Evolutionary conservation across 2,113 vertebrate species (phyloP), one percentile per base, ranked within the genome.

Genomic region (Oreocharis arfaki): DNA sequence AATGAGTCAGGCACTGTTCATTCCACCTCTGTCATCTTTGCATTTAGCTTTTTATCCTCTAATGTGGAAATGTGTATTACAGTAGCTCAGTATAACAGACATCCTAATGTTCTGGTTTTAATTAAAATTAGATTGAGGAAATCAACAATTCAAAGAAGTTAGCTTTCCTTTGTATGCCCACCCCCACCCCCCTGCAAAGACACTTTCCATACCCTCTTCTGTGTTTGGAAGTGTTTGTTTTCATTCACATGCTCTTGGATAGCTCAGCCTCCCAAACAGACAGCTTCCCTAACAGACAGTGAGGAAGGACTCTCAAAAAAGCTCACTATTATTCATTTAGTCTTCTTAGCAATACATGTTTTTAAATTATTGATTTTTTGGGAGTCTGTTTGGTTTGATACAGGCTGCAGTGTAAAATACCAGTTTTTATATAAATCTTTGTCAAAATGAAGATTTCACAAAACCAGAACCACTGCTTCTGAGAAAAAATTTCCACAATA

Each of bases 111-210:
- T 92, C 90, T 96, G 96, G 1, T 84, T 94, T 91, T 94, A 96
- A 96, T 97, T 96, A 95, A 94, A 91, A 86, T 70, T 88, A 70
- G 50, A 87, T 89, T 67, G 76, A 90, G 94, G 86, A 95, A 96
- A 94, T 97, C 93, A 94, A 88, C 88, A 92, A 82, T 89, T 94
- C 90, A 89, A 92, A 94, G 80, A 90, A 91, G 79, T 63, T 83
- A 63, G 65, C 41, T 95, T 80, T 60, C 90, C 47, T 71, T 90
- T 80, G 60, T 84, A 32, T 42, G 15, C n/a, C 13, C 10, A 7
- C 9, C 32, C 20, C 28, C 30, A 35, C 23, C 11, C 22, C 18
- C 28, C 39, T 3, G 2, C 56, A 53, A 67, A 81, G 83, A 27
- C 4, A 3, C 22, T 86, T 93, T 83, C 71, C 47, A 18, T 92